Base-by-base conservation (phyloP, 2,797 vertebrate genomes). In the Sardinella longiceps region DNA sequence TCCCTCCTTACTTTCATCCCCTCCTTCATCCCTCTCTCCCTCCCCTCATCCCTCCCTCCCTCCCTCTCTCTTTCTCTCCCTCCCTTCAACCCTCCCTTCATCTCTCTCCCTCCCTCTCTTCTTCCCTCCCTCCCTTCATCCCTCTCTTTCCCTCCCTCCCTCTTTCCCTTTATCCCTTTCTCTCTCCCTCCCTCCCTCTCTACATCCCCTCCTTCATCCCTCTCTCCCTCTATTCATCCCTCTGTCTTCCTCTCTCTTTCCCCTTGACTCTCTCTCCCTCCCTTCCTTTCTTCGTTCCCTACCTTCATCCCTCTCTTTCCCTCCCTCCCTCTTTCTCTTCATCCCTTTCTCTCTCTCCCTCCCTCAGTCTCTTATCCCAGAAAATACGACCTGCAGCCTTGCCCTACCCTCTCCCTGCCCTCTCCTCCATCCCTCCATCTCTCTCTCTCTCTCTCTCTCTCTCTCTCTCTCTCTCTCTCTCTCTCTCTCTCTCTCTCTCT, bases 311-410 rank as follows among this genome's bases (percentile, higher is more conserved):
- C 84, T n/a, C n/a, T 7, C 43, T 43, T n/a, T n/a, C n/a, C 43
- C 11, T 18, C 30, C 12, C 30, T 37, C 30, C 60, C 3, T 30
- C n/a, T n/a, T 5, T 7, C 58, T 23, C 20, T 6, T 2, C 56
- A 43, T 43, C 48, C 14, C 15, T 14, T 14, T 14, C 48, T 50
- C 48, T 14, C 11, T 50, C 48, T 43, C 43, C 43, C 7, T 43
- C 63, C 82, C 80, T 33, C 85, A 89, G 87, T 87, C 80, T 91
- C 87, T 87, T 81, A 90, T 87, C 89, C 82, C 83, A 86, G 87
- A 89, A 92, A 43, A 91, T 86, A 91, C 58, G 91, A 93, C 88
- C 92, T 90, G 87, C 0, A 48, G 86, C 84, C 56, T 25, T 37
- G 33, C 88, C 90, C 89, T 87, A 87, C 89, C 89, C 85, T 86